Evolutionary conservation across 23 tunicate species (phyloP).

Genomic region (Ciona savignyi): DNA sequence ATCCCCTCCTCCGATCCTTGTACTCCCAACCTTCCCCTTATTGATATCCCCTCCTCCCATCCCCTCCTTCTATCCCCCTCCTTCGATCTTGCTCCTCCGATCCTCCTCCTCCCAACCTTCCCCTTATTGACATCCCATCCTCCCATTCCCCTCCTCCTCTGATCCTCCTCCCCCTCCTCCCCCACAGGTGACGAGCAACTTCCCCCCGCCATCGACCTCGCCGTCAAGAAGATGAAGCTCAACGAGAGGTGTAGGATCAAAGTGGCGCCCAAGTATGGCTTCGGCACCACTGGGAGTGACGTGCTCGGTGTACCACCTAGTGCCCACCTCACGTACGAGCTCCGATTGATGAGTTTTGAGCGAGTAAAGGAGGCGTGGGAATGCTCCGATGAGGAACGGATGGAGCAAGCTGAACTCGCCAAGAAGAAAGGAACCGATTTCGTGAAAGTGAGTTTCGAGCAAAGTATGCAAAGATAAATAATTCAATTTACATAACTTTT

Average conservation of each 20-base stretch:
- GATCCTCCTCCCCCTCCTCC: too few species aligned
- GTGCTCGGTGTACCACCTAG: constrained; percentile 41
- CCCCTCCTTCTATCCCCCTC: too few species aligned
- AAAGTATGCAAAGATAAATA: too few species aligned
- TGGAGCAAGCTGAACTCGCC: constrained; percentile 45
- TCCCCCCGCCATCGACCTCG: constrained; percentile 43
- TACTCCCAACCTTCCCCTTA: too few species aligned
- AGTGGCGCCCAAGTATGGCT: constrained; percentile 61
- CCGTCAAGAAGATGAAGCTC: constrained; percentile 69
- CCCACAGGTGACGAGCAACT: constrained; percentile 7
- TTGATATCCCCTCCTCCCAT: too few species aligned
- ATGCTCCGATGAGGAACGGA: constrained; percentile 74
- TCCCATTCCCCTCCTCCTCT: too few species aligned
- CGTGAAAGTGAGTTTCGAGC: constrained; percentile 29
- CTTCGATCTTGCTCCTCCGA: too few species aligned
- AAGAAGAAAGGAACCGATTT: constrained; percentile 83
- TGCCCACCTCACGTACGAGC: constrained; percentile 44
- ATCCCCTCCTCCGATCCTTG: too few species aligned
- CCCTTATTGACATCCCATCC: too few species aligned
- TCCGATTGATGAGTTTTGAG: constrained; percentile 56
- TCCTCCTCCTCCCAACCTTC: too few species aligned
- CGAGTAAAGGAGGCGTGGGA: constrained; percentile 89
- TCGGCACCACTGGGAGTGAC: constrained; percentile 24
- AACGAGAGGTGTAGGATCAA: constrained; percentile 33
- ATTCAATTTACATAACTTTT: too few species aligned